Conservation (phyloP, 2,113 vertebrate genomes). For the Gorsachius goisagi region DNA sequence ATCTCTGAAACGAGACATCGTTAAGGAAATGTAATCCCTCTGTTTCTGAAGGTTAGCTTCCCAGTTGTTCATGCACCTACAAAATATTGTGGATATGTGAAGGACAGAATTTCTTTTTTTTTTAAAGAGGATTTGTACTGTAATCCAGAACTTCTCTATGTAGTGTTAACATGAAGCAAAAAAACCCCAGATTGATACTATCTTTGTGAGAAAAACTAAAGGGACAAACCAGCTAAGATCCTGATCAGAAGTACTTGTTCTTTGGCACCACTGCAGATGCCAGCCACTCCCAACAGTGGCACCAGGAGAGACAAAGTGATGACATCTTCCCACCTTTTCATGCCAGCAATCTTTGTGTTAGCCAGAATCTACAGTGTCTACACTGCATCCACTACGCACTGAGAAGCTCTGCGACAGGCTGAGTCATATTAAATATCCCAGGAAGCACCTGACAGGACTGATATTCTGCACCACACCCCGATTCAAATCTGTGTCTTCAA, state of each 20-base stretch:
- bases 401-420: not conserved
- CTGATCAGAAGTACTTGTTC: not conserved
- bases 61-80: not conserved
- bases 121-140: not conserved
- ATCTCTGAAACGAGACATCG: not conserved
- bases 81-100: not conserved
- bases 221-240: not conserved
- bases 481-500: not conserved
- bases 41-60: not conserved
- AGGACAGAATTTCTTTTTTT: not conserved
- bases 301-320: not conserved
- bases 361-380: not conserved
- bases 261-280: not conserved
- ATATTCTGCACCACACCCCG: not conserved
- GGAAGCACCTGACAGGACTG: not conserved
- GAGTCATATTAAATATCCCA: not conserved
- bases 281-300: not conserved
- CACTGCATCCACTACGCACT: not conserved
- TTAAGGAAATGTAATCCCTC: not conserved
- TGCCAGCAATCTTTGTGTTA: not conserved
- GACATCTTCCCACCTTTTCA: not conserved
- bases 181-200: rapidly evolving
- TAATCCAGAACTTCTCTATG: not conserved
- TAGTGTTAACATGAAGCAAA: not conserved
- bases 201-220: not conserved